phyloP scores from a whole-genome alignment of 2,113 vertebrate species.

The Calidris pygmaea region DNA sequence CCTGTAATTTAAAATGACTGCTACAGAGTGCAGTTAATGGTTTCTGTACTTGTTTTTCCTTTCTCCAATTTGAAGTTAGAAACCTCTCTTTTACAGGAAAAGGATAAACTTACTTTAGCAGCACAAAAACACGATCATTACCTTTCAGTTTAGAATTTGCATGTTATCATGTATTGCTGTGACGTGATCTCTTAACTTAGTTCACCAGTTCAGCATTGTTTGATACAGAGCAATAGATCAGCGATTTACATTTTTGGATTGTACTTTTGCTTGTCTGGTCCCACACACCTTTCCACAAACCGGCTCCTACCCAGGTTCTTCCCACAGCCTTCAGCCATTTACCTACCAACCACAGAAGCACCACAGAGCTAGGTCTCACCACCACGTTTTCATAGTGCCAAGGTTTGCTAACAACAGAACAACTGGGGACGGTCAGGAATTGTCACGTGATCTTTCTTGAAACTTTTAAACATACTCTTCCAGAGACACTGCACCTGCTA shows the following conservation, averaged over 20 bases:
- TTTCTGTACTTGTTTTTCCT: not conserved
- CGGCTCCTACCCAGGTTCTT: not conserved
- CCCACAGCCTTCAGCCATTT: not conserved
- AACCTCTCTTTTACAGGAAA: not conserved
- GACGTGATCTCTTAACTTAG: not conserved
- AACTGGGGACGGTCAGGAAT: not conserved
- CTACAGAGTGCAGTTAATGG: not conserved
- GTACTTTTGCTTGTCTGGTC: not conserved
- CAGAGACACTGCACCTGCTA: not conserved
- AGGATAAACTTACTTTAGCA: not conserved
- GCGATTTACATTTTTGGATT: not conserved
- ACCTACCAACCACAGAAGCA: not conserved
- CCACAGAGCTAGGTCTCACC: not conserved
- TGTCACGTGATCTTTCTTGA: not conserved
- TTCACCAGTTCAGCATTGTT: not conserved
- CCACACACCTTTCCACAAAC: not conserved
- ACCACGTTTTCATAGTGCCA: not conserved
- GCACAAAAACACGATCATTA: not conserved
- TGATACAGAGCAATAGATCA: not conserved
- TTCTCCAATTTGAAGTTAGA: not conserved
- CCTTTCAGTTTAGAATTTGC: not conserved
- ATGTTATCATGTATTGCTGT: not conserved
- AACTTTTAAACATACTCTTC: not conserved
- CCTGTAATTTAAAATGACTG: not conserved
- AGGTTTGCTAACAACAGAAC: not conserved